Evolutionary conservation across 92 coral and sea anemone genomes (phyloP), one percentile per base, ranked within the genome.

Genomic region (Chrysogorgia sp.): DNA sequence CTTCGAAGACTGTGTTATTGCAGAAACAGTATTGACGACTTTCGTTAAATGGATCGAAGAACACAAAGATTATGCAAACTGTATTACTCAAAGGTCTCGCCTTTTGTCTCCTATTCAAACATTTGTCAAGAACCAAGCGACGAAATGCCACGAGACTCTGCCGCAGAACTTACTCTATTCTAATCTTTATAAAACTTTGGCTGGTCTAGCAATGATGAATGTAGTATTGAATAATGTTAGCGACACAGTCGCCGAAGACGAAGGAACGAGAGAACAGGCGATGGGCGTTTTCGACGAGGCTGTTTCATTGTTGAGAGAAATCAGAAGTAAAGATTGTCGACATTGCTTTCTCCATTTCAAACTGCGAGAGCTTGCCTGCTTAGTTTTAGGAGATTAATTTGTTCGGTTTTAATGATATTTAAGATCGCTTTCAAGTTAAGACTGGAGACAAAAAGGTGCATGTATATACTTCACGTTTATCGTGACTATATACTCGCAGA

Each of bases 1-100:
- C 47, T 76, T 57, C 2, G 96, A 90, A 53, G 81, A 79, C 25
- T 79, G 82, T 15, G 55, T 87, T 35, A 24, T 87, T 53, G 71
- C 90, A 13, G 80, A 76, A 40, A 70, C 63, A 0, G 86, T 84
- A 17, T 72, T 72, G 4, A 23, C 32, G 0, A 59, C 58, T 26
- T 72, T 72, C 15, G 30, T 4, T 26, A 21, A 29, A 25, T 69
- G 76, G 76, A 3, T 48, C 26, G 61, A 47, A 20, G 55, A 31
- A 19, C 33, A 15, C 40, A 49, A 48, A 7, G 32, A 17, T 10
- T 2, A 17, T 15, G 15, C 9, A 2, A 41, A 15, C 1, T 15
- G 24, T 25, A 28, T 26, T 30, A 24, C 50, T 0, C 2, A 55
- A 1, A 24, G n/a, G 17, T 22, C 35, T 14, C 40, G 55, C 53